These are phyloP conservation scores for Chamaea fasciata DNA, from an alignment of 2,113 vertebrate species.

Conservation along the genomic window DNA sequence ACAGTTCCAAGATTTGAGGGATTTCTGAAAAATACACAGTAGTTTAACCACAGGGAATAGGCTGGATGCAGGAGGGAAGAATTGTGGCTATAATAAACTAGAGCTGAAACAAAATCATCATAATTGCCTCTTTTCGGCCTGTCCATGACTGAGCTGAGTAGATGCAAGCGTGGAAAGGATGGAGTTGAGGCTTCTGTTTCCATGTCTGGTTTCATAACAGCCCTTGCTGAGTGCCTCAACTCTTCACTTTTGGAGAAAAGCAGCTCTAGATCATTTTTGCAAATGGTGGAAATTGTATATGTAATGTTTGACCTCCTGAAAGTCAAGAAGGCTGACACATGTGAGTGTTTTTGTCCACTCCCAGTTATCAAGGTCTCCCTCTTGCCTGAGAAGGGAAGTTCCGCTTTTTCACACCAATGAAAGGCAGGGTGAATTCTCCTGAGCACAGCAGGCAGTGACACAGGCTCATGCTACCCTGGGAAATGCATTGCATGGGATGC, in stretches of 20 bases:
- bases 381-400: not conserved
- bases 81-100: not conserved
- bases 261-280: not conserved
- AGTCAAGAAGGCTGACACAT: not conserved
- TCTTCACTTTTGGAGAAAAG: not conserved
- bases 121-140: not conserved
- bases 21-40: not conserved
- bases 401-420: fast-evolving
- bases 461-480: not conserved
- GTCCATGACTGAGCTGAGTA: not conserved
- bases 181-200: not conserved
- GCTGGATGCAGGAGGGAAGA: not conserved
- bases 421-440: not conserved
- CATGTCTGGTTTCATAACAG: not conserved
- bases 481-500: not conserved
- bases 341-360: not conserved
- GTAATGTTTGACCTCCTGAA: not conserved
- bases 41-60: not conserved
- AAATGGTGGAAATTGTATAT: not conserved
- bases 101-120: not conserved
- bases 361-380: not conserved
- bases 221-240: not conserved
- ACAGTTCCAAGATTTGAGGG: not conserved
- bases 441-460: not conserved
- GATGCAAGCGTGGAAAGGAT: not conserved